Evolutionary conservation across 1,140 invertebrate genomes (phyloP).

Genomic region (Reticulitermes speratus): DNA sequence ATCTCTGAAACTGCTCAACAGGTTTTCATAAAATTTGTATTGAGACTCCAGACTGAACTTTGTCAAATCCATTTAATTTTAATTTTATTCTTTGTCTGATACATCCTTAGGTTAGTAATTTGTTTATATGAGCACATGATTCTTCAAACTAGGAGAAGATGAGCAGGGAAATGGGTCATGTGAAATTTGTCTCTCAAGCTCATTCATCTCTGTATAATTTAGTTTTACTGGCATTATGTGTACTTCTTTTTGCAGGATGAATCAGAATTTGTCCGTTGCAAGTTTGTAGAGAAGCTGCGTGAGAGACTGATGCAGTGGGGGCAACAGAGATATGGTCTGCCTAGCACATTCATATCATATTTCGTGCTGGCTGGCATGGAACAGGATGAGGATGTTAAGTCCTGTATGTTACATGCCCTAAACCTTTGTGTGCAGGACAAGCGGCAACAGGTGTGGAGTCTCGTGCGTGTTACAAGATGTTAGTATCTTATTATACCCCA

Average conservation of each 20-base stretch:
- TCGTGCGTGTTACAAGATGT: neutral
- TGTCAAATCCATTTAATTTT: too few relatives aligned
- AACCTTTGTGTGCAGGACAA: neutral
- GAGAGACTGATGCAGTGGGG: neutral
- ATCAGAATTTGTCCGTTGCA: neutral
- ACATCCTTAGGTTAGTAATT: too few relatives aligned
- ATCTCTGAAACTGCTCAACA: too few relatives aligned
- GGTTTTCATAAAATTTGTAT: too few relatives aligned
- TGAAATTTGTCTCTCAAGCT: too few relatives aligned
- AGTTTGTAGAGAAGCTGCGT: neutral
- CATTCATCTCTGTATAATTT: too few relatives aligned
- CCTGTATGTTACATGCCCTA: neutral
- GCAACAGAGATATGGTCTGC: neutral
- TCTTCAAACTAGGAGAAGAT: too few relatives aligned
- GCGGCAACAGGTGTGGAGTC: neutral
- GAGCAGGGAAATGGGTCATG: too few relatives aligned
- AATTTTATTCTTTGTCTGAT: too few relatives aligned
- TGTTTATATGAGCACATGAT: too few relatives aligned
- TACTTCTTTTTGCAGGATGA: neutral
- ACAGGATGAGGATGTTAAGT: neutral
- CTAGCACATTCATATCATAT: neutral
- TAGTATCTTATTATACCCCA: neutral
- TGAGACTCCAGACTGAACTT: too few relatives aligned
- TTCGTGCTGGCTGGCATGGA: neutral
- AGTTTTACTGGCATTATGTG: too few relatives aligned